Evolutionary conservation across 1,140 invertebrate species (phyloP), one percentile per base, ranked within the genome.

Genomic region (Penaeus japonicus): DNA sequence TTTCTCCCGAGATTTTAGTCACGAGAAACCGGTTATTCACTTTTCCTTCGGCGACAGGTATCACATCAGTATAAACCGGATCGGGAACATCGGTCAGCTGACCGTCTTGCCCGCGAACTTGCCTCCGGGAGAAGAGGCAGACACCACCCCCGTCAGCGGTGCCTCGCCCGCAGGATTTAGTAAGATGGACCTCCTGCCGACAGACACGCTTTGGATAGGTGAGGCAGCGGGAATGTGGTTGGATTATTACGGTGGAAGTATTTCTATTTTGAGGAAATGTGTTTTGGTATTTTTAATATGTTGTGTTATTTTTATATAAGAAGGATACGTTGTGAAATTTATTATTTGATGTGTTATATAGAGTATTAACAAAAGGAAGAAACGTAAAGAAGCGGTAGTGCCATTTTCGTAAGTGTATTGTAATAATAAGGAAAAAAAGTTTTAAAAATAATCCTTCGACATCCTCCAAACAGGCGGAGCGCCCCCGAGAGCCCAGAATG

Each of bases 11-110:
- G 20, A 81, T 81, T 81, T 18, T 4, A n/a, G 5, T 17, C 54
- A 12, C 79, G 27, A 7, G n/a, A 35, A 24, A 18, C 15, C 4
- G 32, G 12, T 24, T 22, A 7, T 10, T 62, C 20, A 30, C 39
- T 20, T 2, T n/a, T 35, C 5, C 59, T 47, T 65, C 57, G 12
- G 35, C 30, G 12, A 0, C 84, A 91, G 85, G 87, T 91, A 89
- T 57, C 84, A 89, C 82, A 88, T 87, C 57, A 85, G 32, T 55
- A 81, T 84, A 91, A 91, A 70, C 89, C 94, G 94, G 89, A 93
- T 93, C 30, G 93, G 93, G 39, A 93, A 95, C 88, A 91, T 94
- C 22, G 95, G 94, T 20, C 93, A 93, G 85, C 90, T 95, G 3
- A 92, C 91, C 54, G 94, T 95, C 0, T 92, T 93, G 18, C 94